Percentiles rank a stretch among this genome's conserved stretches.
These are phyloP conservation scores for Elephas maximus DNA, from an alignment of 2,113 vertebrate species.

Conservation along the genomic window DNA sequence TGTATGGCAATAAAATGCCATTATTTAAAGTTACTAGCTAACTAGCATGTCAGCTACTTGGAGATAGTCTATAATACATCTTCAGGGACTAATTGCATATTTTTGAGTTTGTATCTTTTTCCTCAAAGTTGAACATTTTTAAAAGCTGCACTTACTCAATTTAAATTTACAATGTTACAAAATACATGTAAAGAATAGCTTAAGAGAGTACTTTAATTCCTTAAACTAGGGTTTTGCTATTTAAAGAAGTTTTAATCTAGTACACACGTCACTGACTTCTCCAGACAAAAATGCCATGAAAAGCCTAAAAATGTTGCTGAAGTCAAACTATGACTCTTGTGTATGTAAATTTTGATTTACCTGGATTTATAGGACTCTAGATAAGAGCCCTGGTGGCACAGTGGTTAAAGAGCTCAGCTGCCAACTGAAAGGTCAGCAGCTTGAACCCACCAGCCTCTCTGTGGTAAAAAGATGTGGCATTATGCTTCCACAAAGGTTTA, in stretches of 20 bases:
- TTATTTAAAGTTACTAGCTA: constrained; percentile 36
- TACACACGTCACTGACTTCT: not conserved
- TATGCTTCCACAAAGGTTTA: too few relatives aligned
- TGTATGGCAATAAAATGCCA: not conserved
- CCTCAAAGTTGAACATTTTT: constrained; percentile 1
- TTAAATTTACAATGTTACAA: constrained; percentile 14
- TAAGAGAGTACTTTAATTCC: not conserved
- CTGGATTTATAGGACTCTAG: not conserved
- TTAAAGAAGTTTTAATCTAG: not conserved
- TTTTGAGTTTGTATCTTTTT: constrained; percentile 46
- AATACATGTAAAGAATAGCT: not conserved
- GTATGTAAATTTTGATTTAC: not conserved
- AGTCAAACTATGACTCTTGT: not conserved
- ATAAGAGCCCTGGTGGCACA: too few relatives aligned
- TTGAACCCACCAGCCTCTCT: too few relatives aligned
- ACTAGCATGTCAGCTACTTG: not conserved
- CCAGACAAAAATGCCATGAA: not conserved
- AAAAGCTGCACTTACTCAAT: not conserved
- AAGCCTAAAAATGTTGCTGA: not conserved
- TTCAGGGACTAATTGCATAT: not conserved
- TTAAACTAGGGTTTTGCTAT: not conserved
- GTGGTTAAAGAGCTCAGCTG: too few relatives aligned
- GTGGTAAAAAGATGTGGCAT: too few relatives aligned
- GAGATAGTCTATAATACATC: not conserved
- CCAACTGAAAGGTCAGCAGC: too few relatives aligned